Conservation (phyloP, 2,888 invertebrate genomes). For the Erebia ligea region DNA sequence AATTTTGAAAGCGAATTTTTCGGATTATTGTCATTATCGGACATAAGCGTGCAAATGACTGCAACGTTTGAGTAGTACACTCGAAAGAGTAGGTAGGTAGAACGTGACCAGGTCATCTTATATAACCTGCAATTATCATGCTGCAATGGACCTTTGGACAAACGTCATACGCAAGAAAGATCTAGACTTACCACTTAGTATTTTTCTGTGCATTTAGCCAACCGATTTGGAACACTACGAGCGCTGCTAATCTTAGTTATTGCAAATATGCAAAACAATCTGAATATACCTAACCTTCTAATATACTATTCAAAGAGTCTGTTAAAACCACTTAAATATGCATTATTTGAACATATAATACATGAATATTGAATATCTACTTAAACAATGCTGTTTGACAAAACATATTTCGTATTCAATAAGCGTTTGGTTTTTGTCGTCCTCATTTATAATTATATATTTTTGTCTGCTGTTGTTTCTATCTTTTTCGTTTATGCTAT, state of each 20-base stretch:
- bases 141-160: conserved; percentile 13
- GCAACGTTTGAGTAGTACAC: background rate
- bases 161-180: conserved; percentile 6
- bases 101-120: conserved; percentile 69
- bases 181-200: conserved; percentile 1
- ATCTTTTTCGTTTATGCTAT: no score
- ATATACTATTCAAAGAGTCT: no score
- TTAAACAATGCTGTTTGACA: no score
- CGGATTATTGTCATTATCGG: background rate
- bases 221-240: conserved; percentile 15
- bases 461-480: no score
- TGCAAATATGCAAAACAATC: background rate
- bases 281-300: no score
- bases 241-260: conserved; percentile 4
- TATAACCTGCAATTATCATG: conserved; percentile 59
- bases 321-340: no score
- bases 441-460: no score
- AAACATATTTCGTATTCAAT: no score
- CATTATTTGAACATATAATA: no score
- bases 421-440: no score
- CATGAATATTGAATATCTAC: no score
- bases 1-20: background rate
- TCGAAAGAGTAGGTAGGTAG: conserved; percentile 36
- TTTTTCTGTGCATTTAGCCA: conserved; percentile 26
- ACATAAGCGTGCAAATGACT: background rate